These are phyloP conservation scores for Sphinx pinastri DNA, from an alignment of 2,888 invertebrate genomes.

Conservation along the genomic window DNA sequence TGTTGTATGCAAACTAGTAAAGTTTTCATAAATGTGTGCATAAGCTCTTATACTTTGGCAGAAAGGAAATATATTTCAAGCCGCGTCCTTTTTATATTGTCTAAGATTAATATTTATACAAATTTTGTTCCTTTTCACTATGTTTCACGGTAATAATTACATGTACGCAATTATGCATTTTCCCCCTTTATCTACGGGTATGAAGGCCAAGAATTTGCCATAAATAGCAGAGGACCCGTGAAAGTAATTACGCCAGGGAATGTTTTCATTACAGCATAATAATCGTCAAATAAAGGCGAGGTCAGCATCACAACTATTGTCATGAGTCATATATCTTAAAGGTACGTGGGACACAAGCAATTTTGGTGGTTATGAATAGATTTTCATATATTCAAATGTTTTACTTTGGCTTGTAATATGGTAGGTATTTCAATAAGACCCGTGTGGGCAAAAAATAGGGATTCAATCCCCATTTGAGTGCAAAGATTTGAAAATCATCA, in stretches of 20 bases:
- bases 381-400: slow-evolving; percentile 23
- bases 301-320: slow-evolving; percentile 31
- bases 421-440: too few relatives aligned
- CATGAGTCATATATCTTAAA: slow-evolving; percentile 26
- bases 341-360: slow-evolving; percentile 25
- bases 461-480: too few relatives aligned
- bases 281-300: slow-evolving; percentile 36
- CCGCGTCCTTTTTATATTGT: too few relatives aligned
- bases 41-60: too few relatives aligned
- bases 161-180: neutral
- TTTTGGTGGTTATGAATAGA: slow-evolving; percentile 26
- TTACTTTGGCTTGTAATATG: neutral
- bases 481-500: too few relatives aligned
- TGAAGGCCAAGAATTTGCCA: slow-evolving; percentile 30
- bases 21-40: too few relatives aligned
- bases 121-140: too few relatives aligned
- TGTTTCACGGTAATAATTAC: neutral
- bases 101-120: too few relatives aligned
- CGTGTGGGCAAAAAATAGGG: too few relatives aligned
- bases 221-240: slow-evolving; percentile 34
- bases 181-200: slow-evolving; percentile 6
- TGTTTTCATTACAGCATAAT: slow-evolving; percentile 40
- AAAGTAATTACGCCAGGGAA: slow-evolving; percentile 40
- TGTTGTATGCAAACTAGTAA: too few relatives aligned
- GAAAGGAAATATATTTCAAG: too few relatives aligned